A percentile compares a stretch with the other conserved stretches of the same genome.
Conservation (phyloP, 2,797 vertebrate species). For the Eulemur rubriventer region DNA sequence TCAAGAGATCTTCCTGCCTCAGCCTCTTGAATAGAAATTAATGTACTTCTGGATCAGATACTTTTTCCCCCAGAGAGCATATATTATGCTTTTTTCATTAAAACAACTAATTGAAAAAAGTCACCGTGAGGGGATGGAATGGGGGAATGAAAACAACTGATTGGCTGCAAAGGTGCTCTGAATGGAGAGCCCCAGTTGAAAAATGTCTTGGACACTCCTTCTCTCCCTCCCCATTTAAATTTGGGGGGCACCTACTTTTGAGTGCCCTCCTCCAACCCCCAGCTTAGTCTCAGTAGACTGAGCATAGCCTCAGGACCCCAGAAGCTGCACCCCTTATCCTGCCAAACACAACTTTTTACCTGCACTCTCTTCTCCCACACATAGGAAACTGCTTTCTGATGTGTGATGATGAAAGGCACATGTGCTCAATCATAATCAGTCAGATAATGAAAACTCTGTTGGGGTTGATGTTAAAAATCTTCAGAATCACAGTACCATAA, state of each 20-base stretch:
- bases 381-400: neutral
- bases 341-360: neutral
- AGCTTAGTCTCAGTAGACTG: neutral
- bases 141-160: neutral
- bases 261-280: neutral
- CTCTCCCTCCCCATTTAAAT: neutral
- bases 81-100: neutral
- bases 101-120: neutral
- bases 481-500: neutral
- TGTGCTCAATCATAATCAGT: neutral
- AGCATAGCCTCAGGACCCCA: neutral
- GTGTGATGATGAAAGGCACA: neutral
- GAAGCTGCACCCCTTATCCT: neutral
- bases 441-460: neutral
- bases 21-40: too few species aligned
- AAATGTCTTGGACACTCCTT: neutral
- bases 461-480: neutral
- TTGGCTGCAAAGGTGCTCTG: neutral
- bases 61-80: neutral
- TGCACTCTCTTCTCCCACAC: neutral
- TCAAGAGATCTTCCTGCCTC: too few species aligned
- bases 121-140: neutral
- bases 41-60: neutral
- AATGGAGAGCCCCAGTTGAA: neutral
- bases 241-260: neutral